Evolutionary conservation across 2,888 invertebrate genomes (phyloP).

Genomic region (Microctonus hyperodae): DNA sequence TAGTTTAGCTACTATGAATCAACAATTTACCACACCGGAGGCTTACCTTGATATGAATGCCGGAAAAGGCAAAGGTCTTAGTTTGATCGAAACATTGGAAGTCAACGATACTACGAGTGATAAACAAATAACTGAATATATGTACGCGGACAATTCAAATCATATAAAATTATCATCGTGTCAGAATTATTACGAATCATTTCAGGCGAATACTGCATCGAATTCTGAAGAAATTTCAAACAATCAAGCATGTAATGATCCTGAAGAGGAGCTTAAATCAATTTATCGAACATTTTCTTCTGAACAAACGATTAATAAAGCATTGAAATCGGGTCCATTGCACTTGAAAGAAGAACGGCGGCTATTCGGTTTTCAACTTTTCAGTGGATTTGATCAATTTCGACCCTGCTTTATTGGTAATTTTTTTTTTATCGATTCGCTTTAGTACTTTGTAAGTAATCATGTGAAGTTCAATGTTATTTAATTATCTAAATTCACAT

Average conservation of each 20-base stretch:
- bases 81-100: slow-evolving; percentile 21
- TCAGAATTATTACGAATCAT: slow-evolving; percentile 51
- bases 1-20: slow-evolving; percentile 23
- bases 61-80: slow-evolving; percentile 43
- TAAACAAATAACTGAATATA: slow-evolving; percentile 41
- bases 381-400: slow-evolving; percentile 42
- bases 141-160: slow-evolving; percentile 38
- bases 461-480: background rate
- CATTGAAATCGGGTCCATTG: slow-evolving; percentile 51
- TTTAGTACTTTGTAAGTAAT: background rate
- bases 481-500: background rate
- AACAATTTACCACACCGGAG: slow-evolving; percentile 47
- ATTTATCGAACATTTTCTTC: slow-evolving; percentile 50
- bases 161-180: background rate
- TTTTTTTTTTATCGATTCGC: background rate
- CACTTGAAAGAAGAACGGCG: slow-evolving; percentile 37
- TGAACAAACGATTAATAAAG: slow-evolving; percentile 43
- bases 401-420: slow-evolving; percentile 53
- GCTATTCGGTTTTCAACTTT: slow-evolving; percentile 44
- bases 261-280: slow-evolving; percentile 40
- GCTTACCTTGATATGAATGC: slow-evolving; percentile 58
- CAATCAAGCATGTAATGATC: slow-evolving; percentile 21
- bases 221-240: background rate
- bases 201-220: slow-evolving; percentile 38
- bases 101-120: background rate